These are phyloP conservation scores for Leptobrachium leishanense DNA, from an alignment of 2,113 vertebrate genomes.

Conservation along the genomic window DNA sequence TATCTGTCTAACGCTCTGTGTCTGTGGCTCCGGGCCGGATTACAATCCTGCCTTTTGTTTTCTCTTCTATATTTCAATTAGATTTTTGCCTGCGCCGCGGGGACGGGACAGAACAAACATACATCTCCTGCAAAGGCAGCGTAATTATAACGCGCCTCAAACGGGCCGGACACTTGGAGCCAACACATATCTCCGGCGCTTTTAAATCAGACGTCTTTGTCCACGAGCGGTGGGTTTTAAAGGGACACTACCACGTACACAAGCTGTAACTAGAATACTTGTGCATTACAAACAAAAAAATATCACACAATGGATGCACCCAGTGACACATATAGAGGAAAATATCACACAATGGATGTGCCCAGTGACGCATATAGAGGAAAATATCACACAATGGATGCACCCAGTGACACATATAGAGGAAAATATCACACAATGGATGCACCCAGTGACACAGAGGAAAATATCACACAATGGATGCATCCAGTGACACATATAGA, in stretches of 20 bases:
- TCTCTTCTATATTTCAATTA: conserved; percentile 12
- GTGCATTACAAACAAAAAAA: no score
- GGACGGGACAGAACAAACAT: conserved; percentile 21
- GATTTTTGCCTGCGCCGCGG: conserved; percentile 6
- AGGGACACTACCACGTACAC: neutral
- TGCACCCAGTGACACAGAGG: no score
- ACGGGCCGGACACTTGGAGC: neutral
- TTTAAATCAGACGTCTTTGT: conserved; percentile 14
- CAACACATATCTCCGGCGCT: conserved; percentile 13
- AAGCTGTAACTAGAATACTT: no score
- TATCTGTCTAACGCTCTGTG: neutral
- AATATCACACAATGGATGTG: no score
- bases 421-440: no score
- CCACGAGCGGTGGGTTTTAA: conserved; percentile 16
- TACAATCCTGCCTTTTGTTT: conserved; percentile 3
- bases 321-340: no score
- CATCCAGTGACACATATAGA: no score
- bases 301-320: no score
- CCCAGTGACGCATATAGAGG: no score
- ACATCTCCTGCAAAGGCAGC: conserved; percentile 15
- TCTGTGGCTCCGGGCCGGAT: conserved; percentile 2
- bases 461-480: no score
- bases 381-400: no score
- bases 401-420: no score
- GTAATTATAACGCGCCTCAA: conserved; percentile 17